Conservation (phyloP, 2,888 invertebrate genomes). For the Leptinotarsa tumamoca region DNA sequence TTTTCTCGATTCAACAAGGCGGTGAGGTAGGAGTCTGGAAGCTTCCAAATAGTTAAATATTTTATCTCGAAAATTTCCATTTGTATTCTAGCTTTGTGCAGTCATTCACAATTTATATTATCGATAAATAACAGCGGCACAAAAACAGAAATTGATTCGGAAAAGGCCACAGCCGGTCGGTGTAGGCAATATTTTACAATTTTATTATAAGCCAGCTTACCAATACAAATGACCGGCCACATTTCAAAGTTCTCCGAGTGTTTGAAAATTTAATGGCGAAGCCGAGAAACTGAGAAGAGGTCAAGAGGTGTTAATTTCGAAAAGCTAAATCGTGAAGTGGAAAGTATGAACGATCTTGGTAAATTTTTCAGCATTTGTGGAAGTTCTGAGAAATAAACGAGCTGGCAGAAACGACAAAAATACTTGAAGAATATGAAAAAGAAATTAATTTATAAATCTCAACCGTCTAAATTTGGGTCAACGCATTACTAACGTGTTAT, state of each 20-base stretch:
- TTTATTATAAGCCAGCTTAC: constrained; percentile 58
- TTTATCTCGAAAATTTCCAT: constrained; percentile 45
- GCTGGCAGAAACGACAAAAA: neutral
- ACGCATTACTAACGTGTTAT: too few relatives aligned
- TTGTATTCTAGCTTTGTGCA: constrained; percentile 57
- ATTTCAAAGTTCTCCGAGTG: constrained; percentile 40
- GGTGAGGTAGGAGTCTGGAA: neutral
- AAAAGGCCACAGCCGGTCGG: constrained; percentile 54
- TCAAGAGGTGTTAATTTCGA: constrained; percentile 8
- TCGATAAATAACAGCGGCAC: constrained; percentile 61
- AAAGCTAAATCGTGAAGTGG: neutral
- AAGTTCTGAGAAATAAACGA: neutral
- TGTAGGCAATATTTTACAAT: constrained; percentile 57
- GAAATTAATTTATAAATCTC: too few relatives aligned
- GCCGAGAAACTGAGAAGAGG: constrained; percentile 2
- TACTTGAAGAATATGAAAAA: neutral
- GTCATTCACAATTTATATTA: constrained; percentile 62
- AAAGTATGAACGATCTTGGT: neutral
- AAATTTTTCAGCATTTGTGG: neutral
- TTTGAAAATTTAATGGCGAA: constrained; percentile 21
- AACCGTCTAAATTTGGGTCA: too few relatives aligned
- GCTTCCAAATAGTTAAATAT: constrained; percentile 9
- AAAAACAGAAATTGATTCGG: constrained; percentile 61
- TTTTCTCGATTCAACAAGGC: neutral
- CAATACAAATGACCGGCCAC: constrained; percentile 46